Evolutionary conservation across 2,888 invertebrate genomes (phyloP).

Genomic region (Blastobasis lacticolella): DNA sequence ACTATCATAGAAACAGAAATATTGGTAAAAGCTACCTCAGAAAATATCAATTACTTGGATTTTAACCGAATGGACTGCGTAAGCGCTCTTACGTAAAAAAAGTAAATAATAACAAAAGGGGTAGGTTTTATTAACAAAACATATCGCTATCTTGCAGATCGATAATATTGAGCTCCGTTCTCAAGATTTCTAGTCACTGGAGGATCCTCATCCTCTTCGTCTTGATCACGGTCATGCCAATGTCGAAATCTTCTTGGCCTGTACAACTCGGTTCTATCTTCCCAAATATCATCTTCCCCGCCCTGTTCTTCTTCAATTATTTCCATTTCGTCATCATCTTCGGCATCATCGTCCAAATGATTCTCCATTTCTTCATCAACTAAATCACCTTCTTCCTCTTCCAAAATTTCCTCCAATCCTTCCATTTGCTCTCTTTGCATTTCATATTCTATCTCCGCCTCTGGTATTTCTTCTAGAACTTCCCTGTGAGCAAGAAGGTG

Average conservation of each 20-base stretch:
- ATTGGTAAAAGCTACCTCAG: no score
- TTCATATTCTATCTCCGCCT: conserved; percentile 59
- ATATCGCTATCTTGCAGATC: conserved; percentile 50
- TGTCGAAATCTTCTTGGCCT: conserved; percentile 32
- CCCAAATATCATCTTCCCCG: conserved; percentile 51
- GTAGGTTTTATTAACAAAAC: conserved; percentile 29
- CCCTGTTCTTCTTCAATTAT: conserved; percentile 55
- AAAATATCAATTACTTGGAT: no score
- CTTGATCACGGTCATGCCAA: conserved; percentile 49
- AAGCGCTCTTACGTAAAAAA: no score
- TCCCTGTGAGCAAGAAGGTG: conserved; percentile 58
- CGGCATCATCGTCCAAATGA: conserved; percentile 39
- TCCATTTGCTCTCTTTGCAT: conserved; percentile 47
- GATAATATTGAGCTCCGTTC: conserved; percentile 46
- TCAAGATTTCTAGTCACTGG: no score
- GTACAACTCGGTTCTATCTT: conserved; percentile 35
- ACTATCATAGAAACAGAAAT: no score
- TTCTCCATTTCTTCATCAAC: conserved; percentile 32
- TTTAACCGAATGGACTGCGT: no score
- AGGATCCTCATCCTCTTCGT: conserved; percentile 56
- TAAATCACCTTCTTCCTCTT: conserved; percentile 55
- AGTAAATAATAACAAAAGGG: conserved; percentile 5
- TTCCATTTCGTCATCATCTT: conserved; percentile 46
- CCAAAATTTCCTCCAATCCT: conserved; percentile 55
- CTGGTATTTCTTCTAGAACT: conserved; percentile 62